Evolutionary conservation across 2,888 invertebrate species (phyloP).

Genomic region (Baccha elongata): DNA sequence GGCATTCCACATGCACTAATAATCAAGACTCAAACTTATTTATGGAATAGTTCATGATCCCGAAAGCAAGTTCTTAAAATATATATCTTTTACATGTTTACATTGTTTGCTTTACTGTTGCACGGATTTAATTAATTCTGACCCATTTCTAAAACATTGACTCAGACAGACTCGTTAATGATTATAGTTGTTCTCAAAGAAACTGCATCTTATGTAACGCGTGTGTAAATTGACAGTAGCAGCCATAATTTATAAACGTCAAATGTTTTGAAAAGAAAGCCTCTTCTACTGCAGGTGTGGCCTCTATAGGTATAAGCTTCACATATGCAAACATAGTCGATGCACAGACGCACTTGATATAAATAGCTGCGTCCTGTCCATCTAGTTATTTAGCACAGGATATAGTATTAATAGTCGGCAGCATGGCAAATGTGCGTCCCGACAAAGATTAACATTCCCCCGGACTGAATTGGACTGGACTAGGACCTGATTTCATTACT

Average conservation of each 20-base stretch:
- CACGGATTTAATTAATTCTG: constrained; percentile 57
- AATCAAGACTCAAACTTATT: too few relatives aligned
- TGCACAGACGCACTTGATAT: constrained; percentile 66
- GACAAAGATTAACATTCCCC: constrained; percentile 60
- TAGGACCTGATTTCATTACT: constrained; percentile 71
- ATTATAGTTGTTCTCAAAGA: constrained; percentile 44
- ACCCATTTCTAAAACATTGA: constrained; percentile 60
- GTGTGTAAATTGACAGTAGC: constrained; percentile 67
- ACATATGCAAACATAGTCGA: constrained; percentile 15
- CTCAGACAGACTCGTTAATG: constrained; percentile 23
- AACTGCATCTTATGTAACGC: constrained; percentile 41
- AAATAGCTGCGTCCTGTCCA: constrained; percentile 36
- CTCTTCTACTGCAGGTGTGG: constrained; percentile 64
- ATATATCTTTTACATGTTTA: constrained; percentile 9
- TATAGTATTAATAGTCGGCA: constrained; percentile 66
- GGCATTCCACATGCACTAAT: too few relatives aligned
- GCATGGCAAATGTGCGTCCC: constrained; percentile 62
- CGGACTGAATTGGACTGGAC: constrained; percentile 34
- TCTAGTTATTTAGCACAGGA: constrained; percentile 51
- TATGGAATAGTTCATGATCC: not conserved
- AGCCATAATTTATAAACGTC: constrained; percentile 71
- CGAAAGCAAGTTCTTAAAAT: constrained; percentile 12
- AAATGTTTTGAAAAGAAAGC: constrained; percentile 43
- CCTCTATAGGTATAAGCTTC: constrained; percentile 20
- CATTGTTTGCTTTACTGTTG: constrained; percentile 34